These are phyloP conservation scores for Physeter macrocephalus DNA, from an alignment of 2,113 vertebrate species.

Conservation along the genomic window DNA sequence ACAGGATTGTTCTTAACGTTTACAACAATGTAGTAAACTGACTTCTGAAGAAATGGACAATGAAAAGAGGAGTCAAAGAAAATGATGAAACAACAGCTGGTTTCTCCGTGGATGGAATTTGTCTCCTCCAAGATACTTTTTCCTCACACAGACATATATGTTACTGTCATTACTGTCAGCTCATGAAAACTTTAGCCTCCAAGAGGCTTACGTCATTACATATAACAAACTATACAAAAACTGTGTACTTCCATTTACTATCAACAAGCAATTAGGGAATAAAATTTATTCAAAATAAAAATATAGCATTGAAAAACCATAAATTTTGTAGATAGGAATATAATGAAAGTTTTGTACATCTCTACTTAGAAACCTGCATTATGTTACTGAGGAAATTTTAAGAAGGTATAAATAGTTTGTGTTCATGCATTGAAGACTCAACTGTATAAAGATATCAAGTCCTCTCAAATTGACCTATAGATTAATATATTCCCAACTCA, in stretches of 20 bases:
- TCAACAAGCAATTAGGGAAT: not conserved
- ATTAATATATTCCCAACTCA: not conserved
- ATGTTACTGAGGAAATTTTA: not conserved
- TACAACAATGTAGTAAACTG: not conserved
- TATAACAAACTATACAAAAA: not conserved
- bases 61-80: not conserved
- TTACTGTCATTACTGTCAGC: not conserved
- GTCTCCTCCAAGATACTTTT: not conserved
- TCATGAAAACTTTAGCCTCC: not conserved
- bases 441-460: not conserved
- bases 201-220: not conserved
- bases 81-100: not conserved
- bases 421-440: not conserved
- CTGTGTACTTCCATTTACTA: not conserved
- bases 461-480: not conserved
- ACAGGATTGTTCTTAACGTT: not conserved
- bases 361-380: not conserved
- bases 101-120: not conserved
- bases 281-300: not conserved
- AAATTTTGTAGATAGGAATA: not conserved
- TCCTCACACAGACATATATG: not conserved
- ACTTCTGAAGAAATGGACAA: not conserved
- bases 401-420: not conserved
- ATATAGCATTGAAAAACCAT: not conserved
- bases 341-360: not conserved